Percentiles rank a stretch among this genome's conserved stretches.
phyloP scores from a whole-genome alignment of 2,797 vertebrate species.

The Sandelia bainsii region DNA sequence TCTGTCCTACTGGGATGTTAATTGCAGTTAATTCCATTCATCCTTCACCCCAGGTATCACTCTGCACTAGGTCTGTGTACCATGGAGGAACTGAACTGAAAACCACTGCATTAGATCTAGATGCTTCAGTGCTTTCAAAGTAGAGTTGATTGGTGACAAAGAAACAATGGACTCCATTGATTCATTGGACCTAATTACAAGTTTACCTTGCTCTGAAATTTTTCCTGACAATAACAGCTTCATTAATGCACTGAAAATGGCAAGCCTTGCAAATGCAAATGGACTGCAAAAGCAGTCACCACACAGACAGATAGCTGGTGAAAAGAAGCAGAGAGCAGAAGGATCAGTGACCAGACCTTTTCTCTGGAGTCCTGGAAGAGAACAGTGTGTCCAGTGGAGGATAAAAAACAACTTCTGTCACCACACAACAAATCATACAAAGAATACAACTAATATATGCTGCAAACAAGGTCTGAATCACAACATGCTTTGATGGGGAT shows the following conservation, averaged over 20 bases:
- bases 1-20: conserved; percentile 34
- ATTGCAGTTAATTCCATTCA: conserved; percentile 41
- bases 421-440: conserved; percentile 61
- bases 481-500: conserved; percentile 9
- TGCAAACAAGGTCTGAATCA: conserved; percentile 24
- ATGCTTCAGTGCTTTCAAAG: conserved; percentile 67
- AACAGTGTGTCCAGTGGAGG: conserved; percentile 77
- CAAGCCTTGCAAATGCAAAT: conserved; percentile 74
- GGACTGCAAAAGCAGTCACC: conserved; percentile 45
- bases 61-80: conserved; percentile 29
- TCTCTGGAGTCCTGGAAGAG: conserved; percentile 67
- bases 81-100: conserved; percentile 26
- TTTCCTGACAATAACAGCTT: conserved; percentile 57
- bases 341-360: conserved; percentile 74
- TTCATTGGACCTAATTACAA: conserved; percentile 53
- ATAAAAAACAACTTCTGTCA: conserved; percentile 81
- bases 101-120: conserved; percentile 27
- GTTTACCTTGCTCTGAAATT: conserved; percentile 44
- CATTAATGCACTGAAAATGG: conserved; percentile 64
- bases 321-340: conserved; percentile 55
- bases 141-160: conserved; percentile 53
- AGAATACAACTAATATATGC: conserved; percentile 54
- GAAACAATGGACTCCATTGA: conserved; percentile 46
- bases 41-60: conserved; percentile 30
- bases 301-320: conserved; percentile 61